These are phyloP conservation scores for Rhabdornis inornatus DNA, from an alignment of 2,113 vertebrate species.

Conservation along the genomic window DNA sequence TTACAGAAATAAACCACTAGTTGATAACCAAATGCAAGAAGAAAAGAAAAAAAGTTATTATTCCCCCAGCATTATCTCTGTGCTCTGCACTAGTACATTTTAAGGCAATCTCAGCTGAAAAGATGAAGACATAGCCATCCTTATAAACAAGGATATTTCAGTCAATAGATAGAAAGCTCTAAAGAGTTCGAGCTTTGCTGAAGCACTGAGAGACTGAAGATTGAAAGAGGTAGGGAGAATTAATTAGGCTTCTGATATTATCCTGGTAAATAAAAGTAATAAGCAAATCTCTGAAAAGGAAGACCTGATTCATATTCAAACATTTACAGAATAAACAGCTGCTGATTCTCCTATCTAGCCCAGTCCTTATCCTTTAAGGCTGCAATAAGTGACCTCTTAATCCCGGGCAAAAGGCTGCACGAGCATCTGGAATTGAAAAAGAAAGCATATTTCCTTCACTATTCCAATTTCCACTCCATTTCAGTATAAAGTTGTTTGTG, in stretches of 20 bases:
- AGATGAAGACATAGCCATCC: constrained; percentile 46
- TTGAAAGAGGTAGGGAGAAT: constrained; percentile 37
- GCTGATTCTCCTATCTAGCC: constrained; percentile 47
- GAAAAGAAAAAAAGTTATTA: background rate
- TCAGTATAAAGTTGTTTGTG: constrained; percentile 10
- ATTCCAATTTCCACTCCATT: constrained; percentile 55
- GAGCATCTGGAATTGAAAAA: constrained; percentile 59
- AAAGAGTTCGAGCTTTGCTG: constrained; percentile 43
- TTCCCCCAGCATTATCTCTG: constrained; percentile 9
- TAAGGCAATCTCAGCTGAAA: constrained; percentile 50
- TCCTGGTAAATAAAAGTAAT: constrained; percentile 64
- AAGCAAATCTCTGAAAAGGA: constrained; percentile 22
- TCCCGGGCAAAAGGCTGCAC: constrained; percentile 24
- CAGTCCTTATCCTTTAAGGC: constrained; percentile 48
- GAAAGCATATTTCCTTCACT: constrained; percentile 25
- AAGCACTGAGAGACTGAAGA: constrained; percentile 33
- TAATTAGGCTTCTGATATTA: constrained; percentile 61
- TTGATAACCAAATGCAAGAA: constrained; percentile 15
- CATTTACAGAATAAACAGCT: constrained; percentile 69
- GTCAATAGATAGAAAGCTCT: constrained; percentile 55
- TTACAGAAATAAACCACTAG: constrained; percentile 26
- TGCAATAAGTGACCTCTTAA: constrained; percentile 59
- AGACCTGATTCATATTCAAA: constrained; percentile 59
- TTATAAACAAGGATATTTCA: constrained; percentile 55
- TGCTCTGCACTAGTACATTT: constrained; percentile 17